Percentiles rank a stretch among this genome's conserved stretches.
Evolutionary conservation across 2,888 invertebrate species (phyloP).

Genomic region (Apotomis betuletana): DNA sequence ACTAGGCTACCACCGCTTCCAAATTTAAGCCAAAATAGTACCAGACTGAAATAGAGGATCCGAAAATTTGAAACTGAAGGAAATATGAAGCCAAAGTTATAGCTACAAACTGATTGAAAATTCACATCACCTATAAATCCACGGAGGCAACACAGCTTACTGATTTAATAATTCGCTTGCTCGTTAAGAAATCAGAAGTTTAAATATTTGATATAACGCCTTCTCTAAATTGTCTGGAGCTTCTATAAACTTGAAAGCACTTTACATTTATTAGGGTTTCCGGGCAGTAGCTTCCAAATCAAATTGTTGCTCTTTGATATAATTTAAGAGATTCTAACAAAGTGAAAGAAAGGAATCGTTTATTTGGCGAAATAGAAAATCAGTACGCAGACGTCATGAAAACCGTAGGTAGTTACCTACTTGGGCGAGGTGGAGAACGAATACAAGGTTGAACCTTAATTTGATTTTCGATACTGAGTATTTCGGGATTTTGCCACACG

Average conservation of each 20-base stretch:
- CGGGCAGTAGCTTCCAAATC: slow-evolving; percentile 15
- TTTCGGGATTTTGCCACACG: too few species aligned
- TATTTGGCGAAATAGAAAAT: too few species aligned
- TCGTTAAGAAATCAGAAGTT: slow-evolving; percentile 39
- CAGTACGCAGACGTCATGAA: too few species aligned
- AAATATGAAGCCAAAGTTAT: too few species aligned
- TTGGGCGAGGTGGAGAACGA: too few species aligned
- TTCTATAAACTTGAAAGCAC: slow-evolving; percentile 31
- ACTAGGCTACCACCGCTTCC: too few species aligned
- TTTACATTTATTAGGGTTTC: slow-evolving; percentile 35
- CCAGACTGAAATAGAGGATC: too few species aligned
- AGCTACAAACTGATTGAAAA: background rate
- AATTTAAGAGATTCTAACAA: background rate
- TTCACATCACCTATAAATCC: slow-evolving; percentile 14
- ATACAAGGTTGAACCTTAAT: too few species aligned
- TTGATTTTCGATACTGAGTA: too few species aligned
- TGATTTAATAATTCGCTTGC: slow-evolving; percentile 31
- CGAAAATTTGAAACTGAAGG: too few species aligned
- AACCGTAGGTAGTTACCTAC: too few species aligned
- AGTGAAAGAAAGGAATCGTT: background rate
- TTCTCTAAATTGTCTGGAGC: slow-evolving; percentile 27
- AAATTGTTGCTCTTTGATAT: slow-evolving; percentile 15
- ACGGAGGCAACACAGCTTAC: slow-evolving; percentile 17
- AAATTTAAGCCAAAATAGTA: too few species aligned
- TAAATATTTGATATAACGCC: slow-evolving; percentile 41